A percentile compares a stretch with the other conserved stretches of the same genome.
Conservation (phyloP, 1,140 invertebrate genomes). For the Andricus grossulariae region DNA sequence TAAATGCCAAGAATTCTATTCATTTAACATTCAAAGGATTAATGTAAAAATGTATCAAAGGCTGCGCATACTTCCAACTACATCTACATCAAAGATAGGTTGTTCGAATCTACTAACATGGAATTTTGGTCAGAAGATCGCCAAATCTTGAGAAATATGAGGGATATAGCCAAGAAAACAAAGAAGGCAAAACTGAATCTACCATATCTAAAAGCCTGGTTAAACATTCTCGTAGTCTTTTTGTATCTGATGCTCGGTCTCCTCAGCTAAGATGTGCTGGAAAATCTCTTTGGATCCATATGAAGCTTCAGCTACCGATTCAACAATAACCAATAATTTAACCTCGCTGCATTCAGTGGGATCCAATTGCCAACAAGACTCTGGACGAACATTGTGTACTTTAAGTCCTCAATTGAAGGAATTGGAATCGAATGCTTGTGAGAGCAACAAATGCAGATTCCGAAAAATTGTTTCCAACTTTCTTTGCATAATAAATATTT, state of each 20-base stretch:
- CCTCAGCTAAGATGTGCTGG: neutral
- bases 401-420: no score
- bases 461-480: no score
- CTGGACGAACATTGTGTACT: neutral
- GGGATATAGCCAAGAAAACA: neutral
- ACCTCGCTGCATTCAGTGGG: neutral
- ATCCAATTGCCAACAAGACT: neutral
- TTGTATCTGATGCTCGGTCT: neutral
- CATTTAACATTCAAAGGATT: neutral
- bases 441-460: no score
- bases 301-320: neutral
- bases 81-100: neutral
- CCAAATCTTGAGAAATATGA: neutral
- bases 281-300: neutral
- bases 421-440: no score
- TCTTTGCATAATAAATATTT: no score
- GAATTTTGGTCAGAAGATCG: neutral
- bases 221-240: neutral
- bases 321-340: neutral
- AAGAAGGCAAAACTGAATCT: neutral
- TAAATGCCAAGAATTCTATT: neutral
- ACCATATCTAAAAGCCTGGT: neutral
- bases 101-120: neutral
- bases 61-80: neutral
- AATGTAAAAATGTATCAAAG: neutral